phyloP scores from a whole-genome alignment of 2,888 invertebrate genomes.

The Trichogramma dendrolimi region DNA sequence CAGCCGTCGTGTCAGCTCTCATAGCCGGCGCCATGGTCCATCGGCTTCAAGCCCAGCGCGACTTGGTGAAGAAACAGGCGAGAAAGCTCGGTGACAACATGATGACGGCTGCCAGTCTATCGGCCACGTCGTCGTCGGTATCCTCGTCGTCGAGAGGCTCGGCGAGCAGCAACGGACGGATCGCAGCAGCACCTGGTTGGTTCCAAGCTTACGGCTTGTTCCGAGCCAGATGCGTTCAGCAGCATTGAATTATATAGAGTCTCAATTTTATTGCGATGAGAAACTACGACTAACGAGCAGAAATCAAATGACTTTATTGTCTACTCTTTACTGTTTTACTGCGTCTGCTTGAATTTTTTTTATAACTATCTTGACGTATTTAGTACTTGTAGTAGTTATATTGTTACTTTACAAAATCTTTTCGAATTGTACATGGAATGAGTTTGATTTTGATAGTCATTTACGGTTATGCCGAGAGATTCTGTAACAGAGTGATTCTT shows the following conservation, averaged over 20 bases:
- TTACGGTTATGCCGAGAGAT: too few relatives aligned
- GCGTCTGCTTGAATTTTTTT: too few relatives aligned
- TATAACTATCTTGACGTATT: too few relatives aligned
- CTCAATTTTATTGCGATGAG: too few relatives aligned
- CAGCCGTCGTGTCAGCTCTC: conserved; percentile 81
- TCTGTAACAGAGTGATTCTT: too few relatives aligned
- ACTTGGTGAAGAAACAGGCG: conserved; percentile 52
- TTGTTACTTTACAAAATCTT: too few relatives aligned
- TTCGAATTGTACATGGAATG: too few relatives aligned
- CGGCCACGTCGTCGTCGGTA: background rate
- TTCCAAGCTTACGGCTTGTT: conserved; percentile 43
- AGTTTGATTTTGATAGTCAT: too few relatives aligned
- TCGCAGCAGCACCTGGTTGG: conserved; percentile 40
- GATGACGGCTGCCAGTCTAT: background rate
- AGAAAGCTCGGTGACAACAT: background rate
- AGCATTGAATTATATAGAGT: background rate
- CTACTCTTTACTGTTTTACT: background rate
- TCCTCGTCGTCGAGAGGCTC: conserved; percentile 13
- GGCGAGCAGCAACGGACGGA: conserved; percentile 29
- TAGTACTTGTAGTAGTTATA: too few relatives aligned
- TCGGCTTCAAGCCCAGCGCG: conserved; percentile 72
- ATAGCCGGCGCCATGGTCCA: conserved; percentile 81
- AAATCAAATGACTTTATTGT: background rate
- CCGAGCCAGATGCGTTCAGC: conserved; percentile 42
- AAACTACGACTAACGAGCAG: background rate